Base-by-base conservation (phyloP, 2,888 invertebrate genomes). In the Apotomis turbidana region DNA sequence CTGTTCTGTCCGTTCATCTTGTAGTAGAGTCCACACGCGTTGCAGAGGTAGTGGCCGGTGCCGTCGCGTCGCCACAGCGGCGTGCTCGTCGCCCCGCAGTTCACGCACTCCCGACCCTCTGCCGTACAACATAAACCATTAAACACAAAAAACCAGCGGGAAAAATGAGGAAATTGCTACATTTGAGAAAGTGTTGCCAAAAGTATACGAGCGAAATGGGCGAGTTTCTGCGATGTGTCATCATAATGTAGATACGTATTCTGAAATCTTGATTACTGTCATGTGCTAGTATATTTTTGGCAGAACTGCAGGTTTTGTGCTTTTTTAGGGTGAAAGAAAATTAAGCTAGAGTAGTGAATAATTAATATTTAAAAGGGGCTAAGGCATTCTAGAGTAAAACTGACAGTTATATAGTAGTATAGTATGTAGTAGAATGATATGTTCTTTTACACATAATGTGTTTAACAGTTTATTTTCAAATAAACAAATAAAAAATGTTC, bases 1-100 rank as follows among this genome's bases (percentile, higher is more conserved):
- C 99, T 95, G 93, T 99, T 99, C 92, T 98, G 98, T 84, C 99
- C 99, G 94, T 99, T 99, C 99, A 99, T 99, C 95, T 99, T 99
- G 95, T 99, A 99, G 95, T 99, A 99, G 82, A 99, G 96, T 82
- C 99, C 99, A 93, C 99, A 99, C 80, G 99, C 99, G 94, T 99
- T 99, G 95, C 99, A 99, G 84, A 97, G 95, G 95, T 99, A 99
- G 91, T 98, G 98, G 61, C 99, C 99, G 79, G 99, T 99, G 79
- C 99, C 99, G 93, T 99, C 99, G 83, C 99, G 95, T 87, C 98
- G 95, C 98, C 98, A 98, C 76, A 99, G 95, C 15, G 99, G 99
- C 80, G 99, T 99, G 85, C 98, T 98, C 78, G 98, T 98, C 74
- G 99, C 99, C 74, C 99, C 99, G 94, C 99, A 99, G 95, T 99